Evolutionary conservation across 1,140 invertebrate genomes (phyloP), one percentile per base, ranked within the genome.

Genomic region (Drosophila jambulina): DNA sequence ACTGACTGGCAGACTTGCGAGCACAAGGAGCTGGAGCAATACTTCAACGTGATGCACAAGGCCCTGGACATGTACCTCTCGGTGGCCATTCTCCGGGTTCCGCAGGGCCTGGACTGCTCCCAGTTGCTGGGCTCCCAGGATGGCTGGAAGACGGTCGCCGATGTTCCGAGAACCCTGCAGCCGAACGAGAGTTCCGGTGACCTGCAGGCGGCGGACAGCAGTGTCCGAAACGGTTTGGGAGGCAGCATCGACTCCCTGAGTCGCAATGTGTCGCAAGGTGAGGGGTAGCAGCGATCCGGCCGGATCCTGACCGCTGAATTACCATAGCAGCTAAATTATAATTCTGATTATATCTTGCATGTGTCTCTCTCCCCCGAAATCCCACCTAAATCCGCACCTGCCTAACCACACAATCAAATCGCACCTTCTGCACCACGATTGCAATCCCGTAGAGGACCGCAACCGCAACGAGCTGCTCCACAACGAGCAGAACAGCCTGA

Each of bases 11-110:
- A 95, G 70, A 95, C 93, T 1, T 97, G 97, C 91, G 93, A 95
- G 8, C 93, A 93, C 4, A 94, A 95, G 36, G 95, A 97, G 67
- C 93, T 98, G 9, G 94, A 95, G 32, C 96, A 97, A 91, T 99
- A 99, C 92, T 98, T 99, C 81, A 96, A 97, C 88, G 94, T 97
- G 12, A 96, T 99, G 93, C 98, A 99, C 97, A 99, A 94, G 95
- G 97, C 98, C 1, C 94, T 99, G 76, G 98, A 99, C 93, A 95
- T 98, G 93, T 96, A 99, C 91, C 95, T 98, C 93, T 97, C 97
- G 9, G 95, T 99, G 27, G 97, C 96, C 10, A 96, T 99, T 64
- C 93, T 99, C 6, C 95, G 98, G 48, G 94, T 98, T 5, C 95
- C 96, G 60, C 96, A 97, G 71, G 98, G 98, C 1, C 94, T 98